Percentiles rank a stretch among this genome's conserved stretches.
phyloP scores from a whole-genome alignment of 1,140 invertebrate species.

The Leptinotarsa texana region DNA sequence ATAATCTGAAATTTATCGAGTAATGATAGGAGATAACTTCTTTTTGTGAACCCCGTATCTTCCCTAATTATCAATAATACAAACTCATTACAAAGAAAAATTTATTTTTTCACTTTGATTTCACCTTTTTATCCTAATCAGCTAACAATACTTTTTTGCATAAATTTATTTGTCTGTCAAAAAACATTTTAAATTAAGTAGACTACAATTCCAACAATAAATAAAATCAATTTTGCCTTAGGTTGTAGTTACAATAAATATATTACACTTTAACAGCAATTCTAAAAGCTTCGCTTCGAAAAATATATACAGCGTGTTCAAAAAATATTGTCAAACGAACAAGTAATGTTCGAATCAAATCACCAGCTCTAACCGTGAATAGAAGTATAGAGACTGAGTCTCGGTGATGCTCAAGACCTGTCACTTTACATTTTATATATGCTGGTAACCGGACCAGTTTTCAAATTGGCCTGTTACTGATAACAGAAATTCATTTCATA shows the following conservation, averaged over 20 bases:
- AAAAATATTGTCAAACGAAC: neutral
- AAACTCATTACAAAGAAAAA: conserved; percentile 24
- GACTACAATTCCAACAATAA: neutral
- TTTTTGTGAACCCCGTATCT: too few relatives aligned
- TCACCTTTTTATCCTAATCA: conserved; percentile 29
- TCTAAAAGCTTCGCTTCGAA: conserved; percentile 7
- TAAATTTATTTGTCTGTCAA: conserved; percentile 21
- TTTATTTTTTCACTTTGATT: conserved; percentile 34
- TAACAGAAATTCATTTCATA: conserved; percentile 14
- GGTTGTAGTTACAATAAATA: conserved; percentile 26
- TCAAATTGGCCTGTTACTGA: too few relatives aligned
- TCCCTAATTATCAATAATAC: neutral
- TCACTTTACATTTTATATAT: too few relatives aligned
- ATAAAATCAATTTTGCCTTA: conserved; percentile 8
- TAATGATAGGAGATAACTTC: too few relatives aligned
- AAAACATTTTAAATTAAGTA: conserved; percentile 10
- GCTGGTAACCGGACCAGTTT: too few relatives aligned
- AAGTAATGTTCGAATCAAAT: too few relatives aligned
- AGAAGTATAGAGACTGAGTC: too few relatives aligned
- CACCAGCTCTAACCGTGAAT: too few relatives aligned
- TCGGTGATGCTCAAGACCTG: too few relatives aligned
- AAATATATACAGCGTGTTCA: neutral
- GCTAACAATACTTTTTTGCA: conserved; percentile 34
- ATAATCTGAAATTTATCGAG: too few relatives aligned
- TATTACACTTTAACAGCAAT: conserved; percentile 11